A percentile compares a stretch with the other conserved stretches of the same genome.
These are phyloP conservation scores for Hippopotamus amphibius DNA, from an alignment of 2,113 vertebrate species.

Conservation along the genomic window DNA sequence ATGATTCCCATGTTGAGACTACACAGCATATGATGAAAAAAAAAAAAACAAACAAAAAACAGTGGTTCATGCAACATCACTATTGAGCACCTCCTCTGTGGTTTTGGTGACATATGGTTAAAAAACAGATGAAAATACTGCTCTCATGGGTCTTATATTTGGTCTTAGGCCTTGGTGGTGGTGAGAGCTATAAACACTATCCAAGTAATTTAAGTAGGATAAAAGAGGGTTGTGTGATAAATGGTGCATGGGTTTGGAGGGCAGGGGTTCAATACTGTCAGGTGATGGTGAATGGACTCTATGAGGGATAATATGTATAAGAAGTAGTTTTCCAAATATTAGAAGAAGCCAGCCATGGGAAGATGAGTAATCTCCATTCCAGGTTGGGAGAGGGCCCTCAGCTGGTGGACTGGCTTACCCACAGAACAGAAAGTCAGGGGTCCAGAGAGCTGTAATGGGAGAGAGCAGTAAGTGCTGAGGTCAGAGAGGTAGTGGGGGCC, in stretches of 20 bases:
- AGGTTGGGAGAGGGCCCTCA: not conserved
- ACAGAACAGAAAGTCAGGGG: not conserved
- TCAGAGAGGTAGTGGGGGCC: not conserved
- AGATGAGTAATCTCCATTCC: not conserved
- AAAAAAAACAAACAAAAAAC: not conserved
- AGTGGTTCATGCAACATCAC: not conserved
- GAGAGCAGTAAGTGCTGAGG: not conserved
- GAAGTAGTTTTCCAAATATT: not conserved
- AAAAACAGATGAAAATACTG: not conserved
- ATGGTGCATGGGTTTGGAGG: no score
- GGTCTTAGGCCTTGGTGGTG: not conserved
- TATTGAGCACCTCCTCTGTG: no score
- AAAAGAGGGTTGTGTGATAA: not conserved
- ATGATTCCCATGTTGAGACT: not conserved
- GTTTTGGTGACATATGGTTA: not conserved
- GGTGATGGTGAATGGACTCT: not conserved
- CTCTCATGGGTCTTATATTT: not conserved
- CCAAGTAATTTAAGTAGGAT: not conserved
- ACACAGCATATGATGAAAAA: no score
- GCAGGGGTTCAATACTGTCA: not conserved
- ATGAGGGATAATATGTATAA: not conserved
- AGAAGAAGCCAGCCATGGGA: not conserved
- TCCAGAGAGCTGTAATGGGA: not conserved
- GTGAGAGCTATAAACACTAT: not conserved
- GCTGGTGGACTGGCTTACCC: not conserved